Evolutionary conservation across 2,888 invertebrate species (phyloP), one percentile per base, ranked within the genome.

Genomic region (Endomychus coccineus): DNA sequence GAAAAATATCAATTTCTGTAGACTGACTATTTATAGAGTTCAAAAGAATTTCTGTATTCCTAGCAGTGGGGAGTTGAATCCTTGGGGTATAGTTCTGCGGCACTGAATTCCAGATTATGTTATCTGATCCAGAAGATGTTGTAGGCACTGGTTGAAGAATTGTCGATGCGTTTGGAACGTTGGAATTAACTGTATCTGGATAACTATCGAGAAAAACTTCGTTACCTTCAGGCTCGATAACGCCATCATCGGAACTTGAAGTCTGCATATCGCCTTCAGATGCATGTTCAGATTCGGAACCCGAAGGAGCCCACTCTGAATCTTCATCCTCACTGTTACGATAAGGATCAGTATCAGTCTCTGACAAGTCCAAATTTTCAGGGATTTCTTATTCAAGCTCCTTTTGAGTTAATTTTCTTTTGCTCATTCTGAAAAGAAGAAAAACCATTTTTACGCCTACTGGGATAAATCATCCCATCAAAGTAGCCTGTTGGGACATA

Each of bases 21-120:
- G 15, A 14, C 15, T 28, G 15, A 28, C 14, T 28, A 7, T 27
- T 27, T 27, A 27, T 27, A 27, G 27, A 27, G 27, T 27, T 27
- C 27, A 27, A 27, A 27, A 27, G 27, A 27, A 27, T 27, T 27
- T 27, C 27, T 27, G 27, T 27, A 27, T 27, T 27, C 11, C 27
- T 27, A 27, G 27, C 27, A 27, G 27, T 27, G 27, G 27, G 27
- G 27, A 27, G 27, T 27, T 27, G 27, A 27, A 27, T 27, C 27
- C 27, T 27, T 27, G 27, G 3, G 27, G 27, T 27, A 27, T 27
- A 27, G n/a, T n/a, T n/a, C n/a, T n/a, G n/a, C n/a, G n/a, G n/a
- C n/a, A n/a, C n/a, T n/a, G n/a, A n/a, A n/a, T n/a, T n/a, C n/a
- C n/a, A n/a, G n/a, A n/a, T n/a, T n/a, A n/a, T n/a, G n/a, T n/a